phyloP scores from a whole-genome alignment of 2,113 vertebrate species.

The Leptodactylus fuscus region DNA sequence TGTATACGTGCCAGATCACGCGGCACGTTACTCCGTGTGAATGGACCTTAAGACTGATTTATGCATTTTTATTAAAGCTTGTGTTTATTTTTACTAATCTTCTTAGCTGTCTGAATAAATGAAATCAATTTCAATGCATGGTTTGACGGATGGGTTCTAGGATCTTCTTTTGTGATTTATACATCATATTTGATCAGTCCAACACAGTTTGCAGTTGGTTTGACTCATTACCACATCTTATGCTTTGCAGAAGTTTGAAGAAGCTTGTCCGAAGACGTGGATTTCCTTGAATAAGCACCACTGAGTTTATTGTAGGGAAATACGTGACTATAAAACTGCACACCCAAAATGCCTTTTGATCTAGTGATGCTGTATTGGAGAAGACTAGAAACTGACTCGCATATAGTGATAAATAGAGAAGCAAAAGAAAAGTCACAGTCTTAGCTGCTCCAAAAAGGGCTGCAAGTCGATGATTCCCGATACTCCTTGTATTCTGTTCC shows the following conservation, averaged over 20 bases:
- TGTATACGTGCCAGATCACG: too few species aligned
- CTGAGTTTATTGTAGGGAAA: constrained; percentile 8
- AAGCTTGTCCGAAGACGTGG: not conserved
- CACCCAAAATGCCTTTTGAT: not conserved
- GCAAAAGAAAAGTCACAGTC: not conserved
- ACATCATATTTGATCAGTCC: too few species aligned
- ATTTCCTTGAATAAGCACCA: constrained; percentile 23
- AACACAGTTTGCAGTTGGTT: too few species aligned
- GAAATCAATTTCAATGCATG: too few species aligned
- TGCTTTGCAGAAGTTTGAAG: not conserved
- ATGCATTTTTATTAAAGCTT: too few species aligned
- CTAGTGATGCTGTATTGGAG: not conserved
- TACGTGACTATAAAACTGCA: not conserved
- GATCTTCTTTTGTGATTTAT: too few species aligned
- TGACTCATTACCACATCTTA: not conserved
- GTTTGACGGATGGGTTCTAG: too few species aligned
- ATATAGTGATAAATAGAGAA: constrained; percentile 2
- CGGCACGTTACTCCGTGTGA: too few species aligned
- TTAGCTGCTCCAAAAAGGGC: not conserved
- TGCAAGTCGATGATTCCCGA: not conserved
- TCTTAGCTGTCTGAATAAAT: too few species aligned
- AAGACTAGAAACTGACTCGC: not conserved
- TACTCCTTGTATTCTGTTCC: not conserved
- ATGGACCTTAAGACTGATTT: too few species aligned
- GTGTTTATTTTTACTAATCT: too few species aligned